Evolutionary conservation across 2,888 invertebrate genomes (phyloP).

Genomic region (Macrosoma leucophasiata): DNA sequence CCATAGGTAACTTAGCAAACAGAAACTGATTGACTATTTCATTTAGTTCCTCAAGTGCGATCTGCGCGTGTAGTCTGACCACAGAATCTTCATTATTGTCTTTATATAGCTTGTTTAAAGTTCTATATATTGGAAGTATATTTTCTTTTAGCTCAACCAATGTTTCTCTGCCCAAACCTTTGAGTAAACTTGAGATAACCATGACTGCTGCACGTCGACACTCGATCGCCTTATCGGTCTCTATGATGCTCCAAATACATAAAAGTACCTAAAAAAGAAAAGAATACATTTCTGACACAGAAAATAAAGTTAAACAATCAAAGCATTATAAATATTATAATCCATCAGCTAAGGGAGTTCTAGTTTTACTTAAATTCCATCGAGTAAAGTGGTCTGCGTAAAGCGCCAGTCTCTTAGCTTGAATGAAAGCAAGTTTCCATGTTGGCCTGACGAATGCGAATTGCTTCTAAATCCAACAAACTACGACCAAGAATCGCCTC

Average conservation of each 20-base stretch:
- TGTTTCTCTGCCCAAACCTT: constrained; percentile 83
- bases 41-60: constrained; percentile 86
- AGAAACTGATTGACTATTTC: constrained; percentile 78
- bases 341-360: too few species aligned
- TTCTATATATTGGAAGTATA: constrained; percentile 81
- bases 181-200: constrained; percentile 83
- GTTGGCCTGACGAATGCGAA: too few species aligned
- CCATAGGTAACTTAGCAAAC: constrained; percentile 71
- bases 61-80: constrained; percentile 83
- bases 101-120: constrained; percentile 78
- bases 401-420: too few species aligned
- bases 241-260: constrained; percentile 81
- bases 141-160: constrained; percentile 80
- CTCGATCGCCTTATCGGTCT: constrained; percentile 81
- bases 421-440: too few species aligned
- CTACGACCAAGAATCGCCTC: too few species aligned
- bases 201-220: constrained; percentile 87
- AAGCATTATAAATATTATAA: too few species aligned
- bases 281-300: constrained; percentile 8
- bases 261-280: constrained; percentile 77
- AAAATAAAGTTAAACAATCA: too few species aligned
- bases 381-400: too few species aligned
- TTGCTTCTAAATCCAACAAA: too few species aligned
- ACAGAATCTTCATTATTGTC: constrained; percentile 79
- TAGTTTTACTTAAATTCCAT: too few species aligned